Evolutionary conservation across 2,888 invertebrate genomes (phyloP).

Genomic region (Sarcophaga caerulescens): DNA sequence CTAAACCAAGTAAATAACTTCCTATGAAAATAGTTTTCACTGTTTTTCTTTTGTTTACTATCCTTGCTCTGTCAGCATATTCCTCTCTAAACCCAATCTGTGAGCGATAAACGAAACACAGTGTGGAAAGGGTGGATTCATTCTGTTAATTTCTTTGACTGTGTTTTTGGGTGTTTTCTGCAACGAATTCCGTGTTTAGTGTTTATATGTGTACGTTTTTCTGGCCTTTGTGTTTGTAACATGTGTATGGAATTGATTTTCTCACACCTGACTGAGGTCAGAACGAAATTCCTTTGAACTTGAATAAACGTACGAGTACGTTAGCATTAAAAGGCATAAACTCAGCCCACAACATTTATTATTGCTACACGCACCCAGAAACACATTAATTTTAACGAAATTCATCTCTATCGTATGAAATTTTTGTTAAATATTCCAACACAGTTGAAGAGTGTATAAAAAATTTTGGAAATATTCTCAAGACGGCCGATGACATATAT

Average conservation of each 20-base stretch:
- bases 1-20: no score
- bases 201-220: neutral
- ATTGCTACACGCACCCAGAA: neutral
- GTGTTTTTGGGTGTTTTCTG: neutral
- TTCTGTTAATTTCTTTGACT: no score
- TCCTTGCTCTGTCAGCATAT: no score
- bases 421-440: neutral
- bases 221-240: neutral
- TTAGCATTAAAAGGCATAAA: neutral
- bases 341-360: neutral
- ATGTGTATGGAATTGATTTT: conserved; percentile 49
- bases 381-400: neutral
- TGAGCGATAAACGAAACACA: no score
- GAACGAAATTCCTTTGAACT: neutral
- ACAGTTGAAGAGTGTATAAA: neutral
- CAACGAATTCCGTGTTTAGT: conserved; percentile 1
- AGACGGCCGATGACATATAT: no score
- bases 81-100: no score
- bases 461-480: no score
- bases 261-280: conserved; percentile 38
- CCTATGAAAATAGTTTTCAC: no score
- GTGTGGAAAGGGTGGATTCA: no score
- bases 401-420: neutral
- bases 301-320: neutral
- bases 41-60: no score